Evolutionary conservation across 2,113 vertebrate genomes (phyloP), one percentile per base, ranked within the genome.

Genomic region (Balaenoptera acutorostrata): DNA sequence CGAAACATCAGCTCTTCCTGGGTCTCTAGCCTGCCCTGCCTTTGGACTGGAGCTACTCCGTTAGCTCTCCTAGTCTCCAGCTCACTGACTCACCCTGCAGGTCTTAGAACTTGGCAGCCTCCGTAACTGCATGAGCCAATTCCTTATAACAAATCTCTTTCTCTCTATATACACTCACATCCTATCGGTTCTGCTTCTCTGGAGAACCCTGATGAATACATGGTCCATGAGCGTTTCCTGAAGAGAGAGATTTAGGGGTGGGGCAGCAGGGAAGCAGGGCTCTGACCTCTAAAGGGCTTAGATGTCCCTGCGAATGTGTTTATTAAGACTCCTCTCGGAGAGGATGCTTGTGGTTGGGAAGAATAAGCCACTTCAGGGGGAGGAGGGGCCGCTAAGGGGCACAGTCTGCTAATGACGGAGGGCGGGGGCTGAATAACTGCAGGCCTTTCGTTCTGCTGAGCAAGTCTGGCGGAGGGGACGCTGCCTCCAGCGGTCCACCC

Each of bases 401-500:
- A 23, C 18, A n/a, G 39, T 49, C 13, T 52, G 64, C 49, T 49
- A 49, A 94, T 27, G 3, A 29, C 39, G 9, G 71, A 57, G 64
- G 31, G 71, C 14, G 7, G 36, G 29, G 29, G 17, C 29, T 44
- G 21, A 25, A 21, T 8, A 77, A 64, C 3, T 20, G 27, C 2
- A 59, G 63, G 23, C 1, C 31, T 52, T 90, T 83, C 0, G 20
- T 27, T 39, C n/a, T 41, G 52, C 63, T 78, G 31, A 39, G 52
- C 20, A 2, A 25, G 11, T 74, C 41, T 52, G 29, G 27, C 29
- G 33, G 68, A 77, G 61, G 63, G 57, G n/a, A 41, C 0, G 3
- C 8, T 3, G 49, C 41, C 17, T 10, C 68, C 41, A 21, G n/a
- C 0, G 6, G 61, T 49, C 5, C 75, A 36, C 64, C 2, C 0